phyloP scores from a whole-genome alignment of 1,140 invertebrate species.

The Patella vulgata region DNA sequence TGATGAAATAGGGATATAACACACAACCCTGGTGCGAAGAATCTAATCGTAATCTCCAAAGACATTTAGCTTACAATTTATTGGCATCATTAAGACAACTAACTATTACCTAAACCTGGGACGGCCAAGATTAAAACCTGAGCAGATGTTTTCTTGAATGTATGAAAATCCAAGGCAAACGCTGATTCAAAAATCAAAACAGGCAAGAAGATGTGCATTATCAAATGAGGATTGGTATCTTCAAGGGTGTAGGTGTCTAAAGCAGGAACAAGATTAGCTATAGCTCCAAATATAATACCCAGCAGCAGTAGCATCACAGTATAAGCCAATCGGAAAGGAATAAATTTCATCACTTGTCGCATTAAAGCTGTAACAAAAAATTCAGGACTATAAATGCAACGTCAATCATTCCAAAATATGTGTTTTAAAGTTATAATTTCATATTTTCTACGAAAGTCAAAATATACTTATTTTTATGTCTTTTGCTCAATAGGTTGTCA shows the following conservation, averaged over 20 bases:
- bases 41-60: too few relatives aligned
- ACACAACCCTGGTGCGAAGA: too few relatives aligned
- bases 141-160: conserved; percentile 64
- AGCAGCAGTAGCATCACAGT: conserved; percentile 61
- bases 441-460: too few relatives aligned
- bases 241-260: conserved; percentile 47
- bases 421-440: too few relatives aligned
- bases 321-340: conserved; percentile 55
- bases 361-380: conserved; percentile 57
- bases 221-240: conserved; percentile 61
- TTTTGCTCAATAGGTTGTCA: too few relatives aligned
- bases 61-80: too few relatives aligned
- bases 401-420: too few relatives aligned
- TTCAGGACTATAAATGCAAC: too few relatives aligned
- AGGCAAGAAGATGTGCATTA: conserved; percentile 67
- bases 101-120: conserved; percentile 58
- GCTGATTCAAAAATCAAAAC: conserved; percentile 70
- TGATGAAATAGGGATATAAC: too few relatives aligned
- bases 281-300: conserved; percentile 52
- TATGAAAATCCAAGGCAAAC: conserved; percentile 67
- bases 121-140: conserved; percentile 66
- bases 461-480: too few relatives aligned
- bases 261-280: conserved; percentile 21
- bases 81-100: too few relatives aligned
- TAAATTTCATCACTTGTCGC: conserved; percentile 40